Percentiles rank a stretch among this genome's conserved stretches.
Evolutionary conservation across 64 coral and sea anemone species (phyloP).

Genomic region (Dendronephthya gigantea): DNA sequence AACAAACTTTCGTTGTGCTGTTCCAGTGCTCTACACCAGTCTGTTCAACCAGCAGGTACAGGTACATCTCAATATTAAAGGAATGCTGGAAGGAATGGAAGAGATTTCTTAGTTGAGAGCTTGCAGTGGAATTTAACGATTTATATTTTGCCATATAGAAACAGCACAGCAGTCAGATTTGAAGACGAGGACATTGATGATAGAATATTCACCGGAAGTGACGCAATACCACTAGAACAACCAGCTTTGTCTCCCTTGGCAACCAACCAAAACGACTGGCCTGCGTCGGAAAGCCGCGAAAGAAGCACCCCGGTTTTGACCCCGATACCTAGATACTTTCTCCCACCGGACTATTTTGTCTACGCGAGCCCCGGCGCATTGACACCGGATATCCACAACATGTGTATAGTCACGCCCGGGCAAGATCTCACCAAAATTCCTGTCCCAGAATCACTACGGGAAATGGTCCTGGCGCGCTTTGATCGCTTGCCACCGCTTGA

Average conservation of each 20-base stretch:
- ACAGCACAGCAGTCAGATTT: neutral
- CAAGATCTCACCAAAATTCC: constrained; percentile 64
- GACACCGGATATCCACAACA: constrained; percentile 52
- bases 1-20: neutral
- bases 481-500: constrained; percentile 79
- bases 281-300: neutral
- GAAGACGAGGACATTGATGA: neutral
- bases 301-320: neutral
- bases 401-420: constrained; percentile 70
- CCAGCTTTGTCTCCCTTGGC: neutral
- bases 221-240: neutral
- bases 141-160: too few species aligned
- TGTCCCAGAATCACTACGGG: constrained; percentile 84
- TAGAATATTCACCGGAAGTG: neutral
- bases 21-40: too few species aligned
- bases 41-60: too few species aligned
- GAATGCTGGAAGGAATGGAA: too few species aligned
- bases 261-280: neutral
- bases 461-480: constrained; percentile 84
- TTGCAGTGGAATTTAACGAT: too few species aligned
- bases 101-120: too few species aligned
- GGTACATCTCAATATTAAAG: too few species aligned
- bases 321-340: constrained; percentile 25
- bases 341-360: constrained; percentile 55
- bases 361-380: constrained; percentile 39